phyloP scores from a whole-genome alignment of 2,888 invertebrate species.

The Synanthedon myopaeformis region DNA sequence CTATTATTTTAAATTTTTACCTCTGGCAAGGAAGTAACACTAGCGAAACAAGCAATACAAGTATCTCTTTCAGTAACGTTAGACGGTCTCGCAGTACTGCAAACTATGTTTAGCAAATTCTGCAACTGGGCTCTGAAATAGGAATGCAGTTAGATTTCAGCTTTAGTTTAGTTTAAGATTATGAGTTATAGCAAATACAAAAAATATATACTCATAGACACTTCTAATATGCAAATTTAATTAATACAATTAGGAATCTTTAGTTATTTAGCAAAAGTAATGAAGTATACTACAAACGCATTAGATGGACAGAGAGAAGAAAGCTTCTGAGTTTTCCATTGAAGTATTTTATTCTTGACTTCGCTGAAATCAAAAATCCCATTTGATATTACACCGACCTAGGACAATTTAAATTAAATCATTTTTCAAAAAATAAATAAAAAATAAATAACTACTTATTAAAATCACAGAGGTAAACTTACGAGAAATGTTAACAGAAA shows the following conservation, averaged over 20 bases:
- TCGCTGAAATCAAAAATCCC: conserved; percentile 57
- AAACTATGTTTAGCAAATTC: conserved; percentile 72
- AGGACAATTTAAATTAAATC: conserved; percentile 6
- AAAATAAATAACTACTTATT: no score
- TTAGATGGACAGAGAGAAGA: conserved; percentile 52
- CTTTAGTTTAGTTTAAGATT: no score
- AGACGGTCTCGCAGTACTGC: conserved; percentile 74
- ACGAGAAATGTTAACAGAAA: conserved; percentile 2
- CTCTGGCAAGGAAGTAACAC: conserved; percentile 63
- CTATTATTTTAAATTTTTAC: conserved; percentile 16
- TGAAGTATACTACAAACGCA: conserved; percentile 27
- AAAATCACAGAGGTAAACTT: conserved; percentile 5
- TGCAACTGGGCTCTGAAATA: conserved; percentile 44
- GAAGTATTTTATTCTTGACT: conserved; percentile 59
- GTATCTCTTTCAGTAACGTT: conserved; percentile 69
- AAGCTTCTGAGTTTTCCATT: conserved; percentile 63
- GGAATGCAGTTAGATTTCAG: not conserved
- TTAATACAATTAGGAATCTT: not conserved
- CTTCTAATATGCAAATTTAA: not conserved
- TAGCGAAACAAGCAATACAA: conserved; percentile 74
- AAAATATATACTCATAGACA: not conserved
- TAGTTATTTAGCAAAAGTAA: not conserved
- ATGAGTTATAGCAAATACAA: not conserved
- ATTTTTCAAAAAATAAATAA: no score
- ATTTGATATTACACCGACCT: conserved; percentile 48